These are phyloP conservation scores for Callaeas wilsoni DNA, from an alignment of 2,113 vertebrate species.

Conservation along the genomic window DNA sequence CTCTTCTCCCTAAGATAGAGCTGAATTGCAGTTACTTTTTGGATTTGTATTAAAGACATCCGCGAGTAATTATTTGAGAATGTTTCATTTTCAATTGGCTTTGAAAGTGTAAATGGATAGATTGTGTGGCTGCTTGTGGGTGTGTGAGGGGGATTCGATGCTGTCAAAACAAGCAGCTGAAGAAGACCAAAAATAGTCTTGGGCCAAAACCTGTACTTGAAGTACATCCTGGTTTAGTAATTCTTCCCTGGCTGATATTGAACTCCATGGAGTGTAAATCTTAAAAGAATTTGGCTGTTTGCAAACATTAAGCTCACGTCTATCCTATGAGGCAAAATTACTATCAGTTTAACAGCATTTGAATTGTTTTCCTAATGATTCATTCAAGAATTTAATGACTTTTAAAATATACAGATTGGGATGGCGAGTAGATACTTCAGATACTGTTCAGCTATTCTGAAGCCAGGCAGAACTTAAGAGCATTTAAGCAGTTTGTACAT, in stretches of 20 bases:
- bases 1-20: not conserved
- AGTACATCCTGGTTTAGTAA: constrained; percentile 26
- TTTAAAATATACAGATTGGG: constrained; percentile 66
- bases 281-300: constrained; percentile 33
- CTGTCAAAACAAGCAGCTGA: constrained; percentile 61
- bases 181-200: constrained; percentile 38
- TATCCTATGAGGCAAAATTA: constrained; percentile 56
- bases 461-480: constrained; percentile 44
- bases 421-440: constrained; percentile 39
- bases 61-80: constrained; percentile 48
- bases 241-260: constrained; percentile 18
- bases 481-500: constrained; percentile 24
- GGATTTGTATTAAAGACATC: constrained; percentile 3
- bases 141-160: constrained; percentile 20
- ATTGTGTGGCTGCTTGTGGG: constrained; percentile 21
- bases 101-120: constrained; percentile 31
- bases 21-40: constrained; percentile 1
- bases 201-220: constrained; percentile 49
- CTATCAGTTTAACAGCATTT: constrained; percentile 63
- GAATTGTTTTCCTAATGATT: constrained; percentile 74
- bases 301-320: constrained; percentile 46
- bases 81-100: constrained; percentile 33
- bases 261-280: constrained; percentile 43
- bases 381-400: constrained; percentile 67
- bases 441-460: constrained; percentile 57